Evolutionary conservation across 1,140 invertebrate genomes (phyloP), one percentile per base, ranked within the genome.

Genomic region (Drosophila subpulchrella): DNA sequence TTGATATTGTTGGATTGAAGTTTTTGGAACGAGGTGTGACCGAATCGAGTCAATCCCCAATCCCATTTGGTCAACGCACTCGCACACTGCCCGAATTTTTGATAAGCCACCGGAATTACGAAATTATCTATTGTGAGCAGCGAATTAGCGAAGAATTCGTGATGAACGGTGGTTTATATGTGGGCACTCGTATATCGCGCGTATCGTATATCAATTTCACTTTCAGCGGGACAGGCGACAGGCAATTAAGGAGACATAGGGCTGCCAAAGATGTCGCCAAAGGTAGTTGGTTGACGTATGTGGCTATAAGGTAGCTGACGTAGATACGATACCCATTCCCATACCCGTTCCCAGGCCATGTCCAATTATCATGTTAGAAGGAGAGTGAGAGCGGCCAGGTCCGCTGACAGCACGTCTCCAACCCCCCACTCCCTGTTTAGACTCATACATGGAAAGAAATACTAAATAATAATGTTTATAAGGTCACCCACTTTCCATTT

Each of bases 291-390:
- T 48, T 36, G 20, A 56, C 36, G 44, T 34, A 8, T 34, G 20
- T 24, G 0, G 32, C 17, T 24, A 61, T 51, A 30, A 38, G 42
- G 32, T 34, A 58, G 54, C 44, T 50, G 47, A 20, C 20, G 20
- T 20, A 20, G 27, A 27, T 27, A 5, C 27, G 7, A 17, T 36
- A 36, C 34, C 34, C 34, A 36, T 39, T 20, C 15, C 15, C 46
- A 34, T 67, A 48, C 67, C 66, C 53, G 67, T 72, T 72, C 68
- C 68, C 68, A 72, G 66, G 68, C 68, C 63, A 81, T 75, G 84
- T 84, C 84, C 84, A 89, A 89, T 89, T 89, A 89, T 89, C 85
- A 89, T 89, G 84, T 89, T 89, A 59, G 70, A 71, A 66, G 77
- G 68, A 76, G 84, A 88, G 82, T 86, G 81, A 86, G 82, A 81